Base-by-base conservation (phyloP, 92 coral and sea anemone species). In the Chrysogorgia sp. region DNA sequence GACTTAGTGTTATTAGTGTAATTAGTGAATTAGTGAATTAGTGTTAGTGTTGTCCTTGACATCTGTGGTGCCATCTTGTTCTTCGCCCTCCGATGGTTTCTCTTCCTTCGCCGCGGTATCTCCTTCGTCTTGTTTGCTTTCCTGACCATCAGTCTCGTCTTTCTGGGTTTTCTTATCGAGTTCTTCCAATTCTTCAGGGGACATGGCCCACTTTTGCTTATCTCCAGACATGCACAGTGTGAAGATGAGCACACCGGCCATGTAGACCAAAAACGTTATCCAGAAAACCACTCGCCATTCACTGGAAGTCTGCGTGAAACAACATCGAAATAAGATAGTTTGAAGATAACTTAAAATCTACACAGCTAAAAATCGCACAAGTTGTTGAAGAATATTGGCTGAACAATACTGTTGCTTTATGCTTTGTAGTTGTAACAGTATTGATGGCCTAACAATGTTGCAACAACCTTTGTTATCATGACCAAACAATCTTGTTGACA, bases 201-300 rank as follows among this genome's bases (percentile, higher is more conserved):
- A 79, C 88, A 79, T 80, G 8, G 99, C 99, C 99, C 99, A 96
- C n/a, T 91, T 86, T 24, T 96, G 92, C 61, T 88, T 82, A 21
- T 96, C 91, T 13, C 99, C 99, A 20, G 97, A 92, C 43, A 92
- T 97, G 59, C 91, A 75, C 64, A 92, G 81, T 7, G 94, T 92
- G 22, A 96, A 96, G 65, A 92, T 59, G 30, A 96, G 88, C 13
- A 96, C 92, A 55, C 99, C 99, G 28, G 86, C 53, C 57, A 92
- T 82, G 82, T 96, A 96, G 68, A 96, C 75, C 58, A 96, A 29
- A 31, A 92, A 93, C 28, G 99, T 91, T 58, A 96, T 96, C 99
- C 99, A 96, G 83, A 96, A 96, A 10, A 96, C 97, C 21, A 88
- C 75, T 23, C 99, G 91, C 99, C 99, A 96, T 76, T 96, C 99